A percentile compares a stretch with the other conserved stretches of the same genome.
Conservation (phyloP, 2,797 vertebrate species). For the Coregonus suidteri region DNA sequence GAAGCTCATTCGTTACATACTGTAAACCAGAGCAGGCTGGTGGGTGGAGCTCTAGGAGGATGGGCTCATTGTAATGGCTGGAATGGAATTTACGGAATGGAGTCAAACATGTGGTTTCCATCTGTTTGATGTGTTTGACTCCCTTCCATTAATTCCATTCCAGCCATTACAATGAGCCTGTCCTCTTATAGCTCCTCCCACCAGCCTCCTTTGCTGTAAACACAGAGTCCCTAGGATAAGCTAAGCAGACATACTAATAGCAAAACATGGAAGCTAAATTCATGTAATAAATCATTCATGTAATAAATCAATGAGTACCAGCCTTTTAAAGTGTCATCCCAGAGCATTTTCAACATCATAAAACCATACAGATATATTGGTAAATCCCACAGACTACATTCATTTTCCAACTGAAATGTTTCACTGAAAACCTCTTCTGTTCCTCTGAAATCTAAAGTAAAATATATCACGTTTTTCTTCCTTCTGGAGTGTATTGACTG, state of each 20-base stretch:
- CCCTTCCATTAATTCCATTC: no score
- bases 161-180: no score
- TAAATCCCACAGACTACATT: not conserved
- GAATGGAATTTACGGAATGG: no score
- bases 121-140: no score
- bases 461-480: conserved; percentile 29
- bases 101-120: no score
- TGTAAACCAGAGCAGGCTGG: no score
- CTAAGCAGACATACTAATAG: not conserved
- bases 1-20: no score
- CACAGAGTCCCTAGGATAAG: not conserved
- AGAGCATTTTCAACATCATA: not conserved
- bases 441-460: conserved; percentile 28
- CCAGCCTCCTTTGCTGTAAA: not conserved
- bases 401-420: not conserved
- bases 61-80: no score
- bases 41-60: no score
- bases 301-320: not conserved
- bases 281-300: not conserved
- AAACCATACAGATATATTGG: not conserved
- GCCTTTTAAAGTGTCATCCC: not conserved
- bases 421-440: no score
- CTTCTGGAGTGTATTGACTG: conserved; percentile 15
- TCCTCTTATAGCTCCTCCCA: no score
- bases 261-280: not conserved